Conservation (phyloP, 2,113 vertebrate genomes). For the Cnemophilus loriae region DNA sequence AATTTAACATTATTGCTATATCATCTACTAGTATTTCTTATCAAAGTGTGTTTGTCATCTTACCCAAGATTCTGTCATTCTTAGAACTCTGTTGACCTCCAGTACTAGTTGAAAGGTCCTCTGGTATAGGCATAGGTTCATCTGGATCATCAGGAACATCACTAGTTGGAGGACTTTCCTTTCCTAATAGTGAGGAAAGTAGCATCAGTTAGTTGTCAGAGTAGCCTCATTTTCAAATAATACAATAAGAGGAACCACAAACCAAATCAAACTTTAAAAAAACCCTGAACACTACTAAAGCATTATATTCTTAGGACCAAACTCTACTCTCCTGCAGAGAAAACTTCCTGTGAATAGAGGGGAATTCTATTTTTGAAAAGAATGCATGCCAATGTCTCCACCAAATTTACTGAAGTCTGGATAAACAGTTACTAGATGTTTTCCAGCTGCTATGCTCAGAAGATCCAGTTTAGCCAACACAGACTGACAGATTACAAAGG, state of each 20-base stretch:
- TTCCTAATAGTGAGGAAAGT: slow-evolving; percentile 73
- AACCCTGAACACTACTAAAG: background rate
- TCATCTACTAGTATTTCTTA: background rate
- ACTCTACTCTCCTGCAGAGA: background rate
- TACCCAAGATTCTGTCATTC: slow-evolving; percentile 83
- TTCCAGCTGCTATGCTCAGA: background rate
- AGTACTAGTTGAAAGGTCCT: slow-evolving; percentile 92
- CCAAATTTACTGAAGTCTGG: background rate
- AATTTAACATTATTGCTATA: background rate
- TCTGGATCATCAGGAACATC: slow-evolving; percentile 87
- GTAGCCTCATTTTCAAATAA: background rate
- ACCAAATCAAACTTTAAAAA: background rate
- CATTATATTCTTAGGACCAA: background rate
- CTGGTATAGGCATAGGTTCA: slow-evolving; percentile 96
- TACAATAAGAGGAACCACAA: background rate
- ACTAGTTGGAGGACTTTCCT: slow-evolving; percentile 85
- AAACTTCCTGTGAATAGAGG: background rate
- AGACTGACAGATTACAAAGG: background rate
- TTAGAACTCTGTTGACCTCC: slow-evolving; percentile 84
- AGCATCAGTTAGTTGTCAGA: background rate
- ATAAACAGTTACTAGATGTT: background rate
- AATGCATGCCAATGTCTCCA: background rate
- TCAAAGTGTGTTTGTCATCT: slow-evolving; percentile 20
- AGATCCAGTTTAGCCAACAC: background rate
- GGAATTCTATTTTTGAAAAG: background rate